Conservation (phyloP, 2,113 vertebrate species). For the Oriolus oriolus region DNA sequence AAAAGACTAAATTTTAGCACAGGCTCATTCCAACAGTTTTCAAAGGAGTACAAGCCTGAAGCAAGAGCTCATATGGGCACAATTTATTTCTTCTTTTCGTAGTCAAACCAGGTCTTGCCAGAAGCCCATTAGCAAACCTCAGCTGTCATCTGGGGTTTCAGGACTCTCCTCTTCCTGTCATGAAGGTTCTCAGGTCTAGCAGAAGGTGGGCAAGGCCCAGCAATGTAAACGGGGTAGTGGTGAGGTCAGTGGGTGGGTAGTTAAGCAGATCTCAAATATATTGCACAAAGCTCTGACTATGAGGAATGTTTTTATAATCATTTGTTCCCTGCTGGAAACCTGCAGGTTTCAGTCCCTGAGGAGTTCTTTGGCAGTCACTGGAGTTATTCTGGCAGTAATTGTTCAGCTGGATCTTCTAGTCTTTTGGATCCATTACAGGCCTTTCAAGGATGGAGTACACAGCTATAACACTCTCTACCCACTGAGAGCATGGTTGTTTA, state of each 20-base stretch:
- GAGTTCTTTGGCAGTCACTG: constrained; percentile 24
- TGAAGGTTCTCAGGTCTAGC: not conserved
- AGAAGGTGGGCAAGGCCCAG: constrained; percentile 1
- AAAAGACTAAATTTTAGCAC: not conserved
- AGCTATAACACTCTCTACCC: not conserved
- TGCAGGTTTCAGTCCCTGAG: constrained; percentile 30
- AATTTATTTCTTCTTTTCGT: not conserved
- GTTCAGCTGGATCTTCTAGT: constrained; percentile 8
- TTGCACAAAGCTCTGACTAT: constrained; percentile 29
- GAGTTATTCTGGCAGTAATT: constrained; percentile 23
- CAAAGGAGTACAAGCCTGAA: not conserved
- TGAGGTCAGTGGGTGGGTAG: constrained; percentile 30
- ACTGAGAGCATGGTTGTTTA: not conserved
- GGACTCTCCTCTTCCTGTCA: not conserved
- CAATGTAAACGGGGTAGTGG: not conserved
- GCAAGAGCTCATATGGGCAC: not conserved
- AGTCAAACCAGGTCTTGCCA: not conserved
- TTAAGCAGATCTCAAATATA: not conserved
- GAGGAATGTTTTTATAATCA: constrained; percentile 46
- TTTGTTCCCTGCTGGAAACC: constrained; percentile 37
- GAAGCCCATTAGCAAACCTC: not conserved
- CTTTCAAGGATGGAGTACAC: not conserved
- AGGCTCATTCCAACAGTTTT: not conserved
- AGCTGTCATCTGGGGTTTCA: not conserved
- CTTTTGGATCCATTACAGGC: not conserved